Evolutionary conservation across 1,140 invertebrate genomes (phyloP).

Genomic region (Temnothorax curvispinosus): DNA sequence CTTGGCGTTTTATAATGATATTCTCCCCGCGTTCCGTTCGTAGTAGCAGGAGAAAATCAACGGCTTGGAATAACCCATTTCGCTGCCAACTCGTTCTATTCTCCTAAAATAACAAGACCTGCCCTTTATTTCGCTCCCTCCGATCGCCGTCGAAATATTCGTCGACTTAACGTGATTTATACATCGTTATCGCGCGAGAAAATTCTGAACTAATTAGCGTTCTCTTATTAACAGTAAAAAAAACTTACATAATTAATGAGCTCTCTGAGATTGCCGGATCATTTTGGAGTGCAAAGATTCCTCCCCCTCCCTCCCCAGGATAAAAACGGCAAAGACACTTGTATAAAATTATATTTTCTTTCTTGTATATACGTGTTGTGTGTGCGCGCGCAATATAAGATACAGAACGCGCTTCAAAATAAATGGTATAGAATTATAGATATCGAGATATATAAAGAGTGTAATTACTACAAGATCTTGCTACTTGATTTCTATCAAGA

Average conservation of each 20-base stretch:
- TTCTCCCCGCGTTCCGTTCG: slow-evolving; percentile 84
- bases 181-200: slow-evolving; percentile 51
- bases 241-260: slow-evolving; percentile 35
- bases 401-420: not conserved
- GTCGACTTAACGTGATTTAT: slow-evolving; percentile 61
- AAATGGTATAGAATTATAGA: not conserved
- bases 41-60: slow-evolving; percentile 81
- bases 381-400: not conserved
- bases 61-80: slow-evolving; percentile 82
- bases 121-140: slow-evolving; percentile 64
- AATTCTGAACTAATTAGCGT: slow-evolving; percentile 40
- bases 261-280: not conserved
- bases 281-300: not conserved
- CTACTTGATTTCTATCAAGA: slow-evolving; percentile 41
- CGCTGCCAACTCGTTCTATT: slow-evolving; percentile 74
- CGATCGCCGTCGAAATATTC: slow-evolving; percentile 60
- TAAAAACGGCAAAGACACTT: not conserved
- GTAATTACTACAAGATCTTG: slow-evolving; percentile 16
- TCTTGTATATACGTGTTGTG: not conserved
- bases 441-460: slow-evolving; percentile 16
- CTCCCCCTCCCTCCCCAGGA: no score
- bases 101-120: slow-evolving; percentile 73
- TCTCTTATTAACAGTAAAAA: slow-evolving; percentile 37
- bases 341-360: not conserved
- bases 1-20: slow-evolving; percentile 86